Conservation (phyloP, 2,888 invertebrate species). For the Epistrophe eligans region DNA sequence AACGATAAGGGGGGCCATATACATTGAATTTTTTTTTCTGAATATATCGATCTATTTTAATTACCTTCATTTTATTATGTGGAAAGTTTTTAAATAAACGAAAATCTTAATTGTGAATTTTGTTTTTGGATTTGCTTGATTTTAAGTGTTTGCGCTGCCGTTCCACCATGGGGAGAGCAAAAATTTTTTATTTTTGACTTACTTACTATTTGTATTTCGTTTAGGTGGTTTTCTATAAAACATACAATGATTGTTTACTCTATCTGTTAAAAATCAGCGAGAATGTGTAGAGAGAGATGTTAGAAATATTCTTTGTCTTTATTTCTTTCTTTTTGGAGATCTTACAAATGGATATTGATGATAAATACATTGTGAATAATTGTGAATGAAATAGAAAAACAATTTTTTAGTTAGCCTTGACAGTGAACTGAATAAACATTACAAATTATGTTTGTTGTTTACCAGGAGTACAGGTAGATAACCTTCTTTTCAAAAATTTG, state of each 20-base stretch:
- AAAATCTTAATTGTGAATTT: background rate
- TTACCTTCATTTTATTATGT: background rate
- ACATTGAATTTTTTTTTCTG: background rate
- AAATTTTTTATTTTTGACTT: background rate
- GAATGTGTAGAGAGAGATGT: background rate
- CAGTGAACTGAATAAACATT: slow-evolving; percentile 12
- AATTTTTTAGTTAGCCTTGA: background rate
- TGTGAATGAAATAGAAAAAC: background rate
- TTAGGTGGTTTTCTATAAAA: background rate
- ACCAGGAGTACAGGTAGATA: background rate
- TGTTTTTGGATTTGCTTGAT: background rate
- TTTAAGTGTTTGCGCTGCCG: too few relatives aligned
- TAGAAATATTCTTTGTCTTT: background rate
- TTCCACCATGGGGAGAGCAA: background rate
- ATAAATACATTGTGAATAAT: background rate
- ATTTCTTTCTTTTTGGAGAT: background rate
- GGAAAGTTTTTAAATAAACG: background rate
- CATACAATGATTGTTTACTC: background rate
- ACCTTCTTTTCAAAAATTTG: background rate
- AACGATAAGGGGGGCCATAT: background rate
- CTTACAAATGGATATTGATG: background rate
- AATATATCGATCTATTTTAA: background rate
- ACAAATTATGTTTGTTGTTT: background rate
- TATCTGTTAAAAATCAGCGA: background rate
- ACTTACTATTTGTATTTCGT: background rate